Base-by-base conservation (phyloP, 1,140 invertebrate species). In the Drusus annulatus region DNA sequence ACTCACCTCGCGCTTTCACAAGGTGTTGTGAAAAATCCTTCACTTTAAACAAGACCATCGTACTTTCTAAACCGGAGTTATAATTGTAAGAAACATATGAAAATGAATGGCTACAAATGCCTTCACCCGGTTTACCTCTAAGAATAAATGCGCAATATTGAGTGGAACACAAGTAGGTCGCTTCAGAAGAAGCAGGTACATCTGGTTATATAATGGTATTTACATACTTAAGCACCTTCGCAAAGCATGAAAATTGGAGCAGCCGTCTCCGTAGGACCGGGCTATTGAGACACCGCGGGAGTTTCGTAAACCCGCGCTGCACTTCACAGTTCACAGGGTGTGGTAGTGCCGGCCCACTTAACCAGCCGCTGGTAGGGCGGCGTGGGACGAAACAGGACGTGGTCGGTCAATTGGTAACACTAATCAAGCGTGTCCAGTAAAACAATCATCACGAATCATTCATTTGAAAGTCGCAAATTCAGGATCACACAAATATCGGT, bases 371-470 rank as follows among this genome's bases (percentile, higher is more conserved):
- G 36, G 31, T 36, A n/a, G 25, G 25, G 62, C 28, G n/a, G n/a
- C 25, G 62, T 65, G 31, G 62, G 62, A 65, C 25, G 62, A 65
- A 17, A 31, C 62, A 65, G 62, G 62, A 65, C 31, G 25, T 65
- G 31, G 13, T 65, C 45, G 62, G 16, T 65, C 62, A 65, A 65
- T 65, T 65, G 25, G 23, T 21, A 65, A 65, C 31, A 65, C 31
- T 23, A 10, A 65, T 31, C 31, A 65, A 65, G 25, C 62, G 36
- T 45, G 36, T 10, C 36, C 36, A 45, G 13, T 45, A 65, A 23
- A 65, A 31, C 15, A 65, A 65, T 45, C n/a, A 56, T 65, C 62
- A 36, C 23, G 2, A 10, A 65, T 31, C 25, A 65, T 45, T 65
- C 36, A 65, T 65, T 45, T 60, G 58, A 60, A 60, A 60, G 58